Conservation (phyloP, 2,797 vertebrate genomes). For the Ctenosaura bakeri region DNA sequence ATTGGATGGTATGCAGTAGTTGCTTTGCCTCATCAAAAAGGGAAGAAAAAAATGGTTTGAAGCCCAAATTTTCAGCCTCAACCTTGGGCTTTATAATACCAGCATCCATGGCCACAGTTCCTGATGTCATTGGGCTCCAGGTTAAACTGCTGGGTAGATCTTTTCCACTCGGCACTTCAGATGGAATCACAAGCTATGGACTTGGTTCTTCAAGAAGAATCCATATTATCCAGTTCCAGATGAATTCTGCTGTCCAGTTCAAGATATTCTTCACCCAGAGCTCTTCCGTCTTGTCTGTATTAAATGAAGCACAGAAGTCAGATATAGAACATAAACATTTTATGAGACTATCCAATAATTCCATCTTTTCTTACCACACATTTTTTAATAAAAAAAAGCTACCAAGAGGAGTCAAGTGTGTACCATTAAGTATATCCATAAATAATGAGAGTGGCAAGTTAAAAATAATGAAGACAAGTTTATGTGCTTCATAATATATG, state of each 20-base stretch:
- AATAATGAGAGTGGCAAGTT: constrained; percentile 52
- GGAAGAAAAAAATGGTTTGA: too few relatives aligned
- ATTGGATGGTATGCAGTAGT: too few relatives aligned
- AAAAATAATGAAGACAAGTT: constrained; percentile 39
- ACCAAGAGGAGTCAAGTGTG: constrained; percentile 30
- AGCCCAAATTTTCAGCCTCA: too few relatives aligned
- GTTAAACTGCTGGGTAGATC: background rate
- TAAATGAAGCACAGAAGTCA: background rate
- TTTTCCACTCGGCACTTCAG: background rate
- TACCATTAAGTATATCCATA: constrained; percentile 58
- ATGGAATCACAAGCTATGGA: too few relatives aligned
- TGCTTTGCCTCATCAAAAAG: too few relatives aligned
- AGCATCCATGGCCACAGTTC: too few relatives aligned
- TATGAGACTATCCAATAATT: constrained; percentile 48
- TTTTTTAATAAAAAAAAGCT: background rate
- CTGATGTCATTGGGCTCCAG: too few relatives aligned
- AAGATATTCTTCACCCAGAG: background rate
- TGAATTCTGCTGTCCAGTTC: too few relatives aligned
- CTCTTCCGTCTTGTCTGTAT: background rate
- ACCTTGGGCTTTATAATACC: too few relatives aligned
- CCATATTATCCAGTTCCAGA: too few relatives aligned
- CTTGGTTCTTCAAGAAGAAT: too few relatives aligned
- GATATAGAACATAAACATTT: background rate
- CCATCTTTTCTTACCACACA: constrained; percentile 31
- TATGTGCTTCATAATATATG: constrained; percentile 64